phyloP scores from a whole-genome alignment of 2,888 invertebrate species.

The Campoletis raptor region DNA sequence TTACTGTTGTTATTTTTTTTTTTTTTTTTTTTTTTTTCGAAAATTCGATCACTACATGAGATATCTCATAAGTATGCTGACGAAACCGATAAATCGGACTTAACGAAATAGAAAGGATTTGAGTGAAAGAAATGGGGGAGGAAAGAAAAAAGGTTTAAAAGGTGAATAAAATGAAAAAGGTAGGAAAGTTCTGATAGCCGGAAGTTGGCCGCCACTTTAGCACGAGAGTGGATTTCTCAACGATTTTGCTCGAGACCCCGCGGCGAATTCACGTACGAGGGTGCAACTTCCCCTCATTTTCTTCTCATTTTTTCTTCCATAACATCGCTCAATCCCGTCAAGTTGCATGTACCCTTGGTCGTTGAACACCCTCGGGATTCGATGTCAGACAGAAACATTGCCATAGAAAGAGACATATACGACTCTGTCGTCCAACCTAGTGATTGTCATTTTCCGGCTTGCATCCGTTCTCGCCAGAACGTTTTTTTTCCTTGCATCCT shows the following conservation, averaged over 20 bases:
- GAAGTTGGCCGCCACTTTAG: slow-evolving; percentile 41
- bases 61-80: not conserved
- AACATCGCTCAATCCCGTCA: slow-evolving; percentile 26
- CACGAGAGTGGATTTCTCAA: slow-evolving; percentile 59
- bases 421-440: slow-evolving; percentile 73
- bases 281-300: slow-evolving; percentile 1
- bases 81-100: not conserved
- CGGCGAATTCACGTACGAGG: slow-evolving; percentile 61
- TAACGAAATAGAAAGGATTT: not conserved
- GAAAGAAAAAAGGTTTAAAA: not conserved
- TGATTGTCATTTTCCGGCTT: slow-evolving; percentile 85
- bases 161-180: slow-evolving; percentile 13
- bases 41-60: not conserved
- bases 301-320: slow-evolving; percentile 16
- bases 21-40: too few species aligned
- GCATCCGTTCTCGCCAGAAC: slow-evolving; percentile 77
- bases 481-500: slow-evolving; percentile 47
- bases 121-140: not conserved
- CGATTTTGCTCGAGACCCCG: slow-evolving; percentile 57
- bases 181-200: slow-evolving; percentile 32
- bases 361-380: slow-evolving; percentile 69
- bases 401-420: slow-evolving; percentile 70
- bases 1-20: not conserved
- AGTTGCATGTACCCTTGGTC: slow-evolving; percentile 62
- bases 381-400: slow-evolving; percentile 80